Evolutionary conservation across 2,888 invertebrate species (phyloP), one percentile per base, ranked within the genome.

Genomic region (Drosophila neutralis): DNA sequence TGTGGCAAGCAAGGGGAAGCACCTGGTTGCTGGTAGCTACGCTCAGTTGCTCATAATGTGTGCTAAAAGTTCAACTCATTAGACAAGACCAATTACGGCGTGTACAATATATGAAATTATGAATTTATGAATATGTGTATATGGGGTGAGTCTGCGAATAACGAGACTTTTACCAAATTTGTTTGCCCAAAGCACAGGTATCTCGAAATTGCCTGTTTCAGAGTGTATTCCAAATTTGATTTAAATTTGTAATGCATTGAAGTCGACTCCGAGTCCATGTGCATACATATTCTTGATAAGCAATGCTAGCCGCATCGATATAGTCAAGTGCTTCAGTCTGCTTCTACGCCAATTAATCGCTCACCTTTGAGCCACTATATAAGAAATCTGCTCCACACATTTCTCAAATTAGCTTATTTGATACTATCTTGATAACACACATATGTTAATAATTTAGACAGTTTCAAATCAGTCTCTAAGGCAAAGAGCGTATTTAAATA

Each of bases 31-130:
- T 8, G 18, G 15, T n/a, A 29, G n/a, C 38, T 42, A 7, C 4
- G 35, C 49, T 40, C 21, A 7, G 13, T 61, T 61, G 33, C 54
- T 54, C 36, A 54, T 54, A 27, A 51, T 51, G 29, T 54, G 36
- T 48, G 57, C 48, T 21, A 24, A 61, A 54, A 54, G 69, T 49
- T 67, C 69, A 67, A 49, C 54, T 54, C 54, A 67, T 67, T 67
- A 67, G 56, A 29, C 33, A 27, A 54, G 13, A 45, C 29, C 24
- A 45, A 45, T 45, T 45, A 45, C 15, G 24, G 24, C 45, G 15
- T 27, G 31, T 4, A 18, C 67, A 49, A 69, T 45, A 4, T 45
- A 24, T 15, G 8, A 24, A 24, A 2, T 8, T 45, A 45, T 24
- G 8, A 45, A 24, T 45, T 4, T 24, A 24, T 24, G 8, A 21